Base-by-base conservation (phyloP, 1,140 invertebrate genomes). In the Drosophila ohnishii region DNA sequence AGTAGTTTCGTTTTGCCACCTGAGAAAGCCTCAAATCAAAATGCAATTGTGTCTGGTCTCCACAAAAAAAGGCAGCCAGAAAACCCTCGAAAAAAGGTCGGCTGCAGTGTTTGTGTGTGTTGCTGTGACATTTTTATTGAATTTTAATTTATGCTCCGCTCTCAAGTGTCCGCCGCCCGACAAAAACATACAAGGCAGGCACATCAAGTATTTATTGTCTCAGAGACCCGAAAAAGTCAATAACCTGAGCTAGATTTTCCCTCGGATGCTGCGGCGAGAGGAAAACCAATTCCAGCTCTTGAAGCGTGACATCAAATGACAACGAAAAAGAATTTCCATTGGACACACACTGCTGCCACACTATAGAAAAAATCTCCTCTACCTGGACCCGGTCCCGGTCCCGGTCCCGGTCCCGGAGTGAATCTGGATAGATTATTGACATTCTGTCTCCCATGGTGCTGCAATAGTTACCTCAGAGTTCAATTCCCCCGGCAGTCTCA, bases 101-200 rank as follows among this genome's bases (percentile, higher is more conserved):
- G 19, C 34, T 67, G 42, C 40, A 35, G 30, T 71, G 70, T 73
- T 78, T 69, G 60, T 51, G 50, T 51, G 44, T 42, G 39, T 50
- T 86, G 83, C 83, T 86, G 56, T 86, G 83, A 86, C 83, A 87
- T 87, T 87, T 87, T 87, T 87, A 87, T 87, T 87, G 83, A 87
- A 87, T 73, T 87, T 87, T 83, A 87, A 87, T 87, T 87, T 87
- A 87, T 88, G 55, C 84, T 77, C 40, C 56, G 8, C 51, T 37
- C 65, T 67, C 74, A 57, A 86, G 59, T 65, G 53, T n/a, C 37
- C 40, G 53, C 55, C 50, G 64, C 37, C 53, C 56, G 30, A 80
- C 53, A 56, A 75, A 55, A 55, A 73, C 28, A 64, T 37, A 69
- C 47, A 63, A 60, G 57, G 59, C 44, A 58, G 57, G 59, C 44